These are phyloP conservation scores for Himalopsyche tibetana DNA, from an alignment of 2,888 invertebrate genomes.

Conservation along the genomic window DNA sequence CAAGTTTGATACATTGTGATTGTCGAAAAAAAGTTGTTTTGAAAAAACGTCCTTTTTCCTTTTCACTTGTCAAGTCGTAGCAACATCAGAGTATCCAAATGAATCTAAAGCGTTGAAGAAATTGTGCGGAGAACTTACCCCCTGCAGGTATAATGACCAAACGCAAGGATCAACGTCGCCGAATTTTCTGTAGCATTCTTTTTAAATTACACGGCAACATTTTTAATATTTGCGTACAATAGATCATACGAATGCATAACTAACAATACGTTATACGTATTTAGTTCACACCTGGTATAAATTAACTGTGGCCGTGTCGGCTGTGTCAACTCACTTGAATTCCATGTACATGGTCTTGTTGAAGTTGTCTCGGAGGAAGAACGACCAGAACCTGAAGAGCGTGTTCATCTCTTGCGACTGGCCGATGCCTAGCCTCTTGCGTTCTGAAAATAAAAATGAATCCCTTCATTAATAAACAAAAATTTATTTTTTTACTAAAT, in stretches of 20 bases:
- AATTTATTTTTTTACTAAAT: too few relatives aligned
- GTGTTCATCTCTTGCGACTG: slow-evolving; percentile 99
- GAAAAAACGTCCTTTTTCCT: too few relatives aligned
- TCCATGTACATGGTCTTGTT: slow-evolving; percentile 99
- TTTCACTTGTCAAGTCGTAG: too few relatives aligned
- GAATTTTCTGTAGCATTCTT: not conserved
- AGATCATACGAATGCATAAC: not conserved
- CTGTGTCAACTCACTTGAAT: slow-evolving; percentile 78
- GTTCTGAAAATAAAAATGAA: slow-evolving; percentile 79
- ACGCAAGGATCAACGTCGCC: slow-evolving; percentile 35
- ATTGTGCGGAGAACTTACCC: slow-evolving; percentile 68
- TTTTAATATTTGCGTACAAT: not conserved
- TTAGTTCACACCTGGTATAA: too few relatives aligned
- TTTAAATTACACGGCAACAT: slow-evolving; percentile 7
- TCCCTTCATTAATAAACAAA: too few relatives aligned
- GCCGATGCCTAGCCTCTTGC: slow-evolving; percentile 94
- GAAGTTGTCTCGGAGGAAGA: slow-evolving; percentile 98
- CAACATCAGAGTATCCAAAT: too few relatives aligned
- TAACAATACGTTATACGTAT: too few relatives aligned
- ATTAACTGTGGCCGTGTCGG: too few relatives aligned
- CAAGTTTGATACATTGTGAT: too few relatives aligned
- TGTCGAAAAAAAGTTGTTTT: too few relatives aligned
- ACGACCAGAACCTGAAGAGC: slow-evolving; percentile 99
- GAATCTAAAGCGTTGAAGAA: slow-evolving; percentile 45
- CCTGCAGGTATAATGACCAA: slow-evolving; percentile 38